These are phyloP conservation scores for Phalacrocorax carbo DNA, from an alignment of 2,113 vertebrate genomes.

Conservation along the genomic window DNA sequence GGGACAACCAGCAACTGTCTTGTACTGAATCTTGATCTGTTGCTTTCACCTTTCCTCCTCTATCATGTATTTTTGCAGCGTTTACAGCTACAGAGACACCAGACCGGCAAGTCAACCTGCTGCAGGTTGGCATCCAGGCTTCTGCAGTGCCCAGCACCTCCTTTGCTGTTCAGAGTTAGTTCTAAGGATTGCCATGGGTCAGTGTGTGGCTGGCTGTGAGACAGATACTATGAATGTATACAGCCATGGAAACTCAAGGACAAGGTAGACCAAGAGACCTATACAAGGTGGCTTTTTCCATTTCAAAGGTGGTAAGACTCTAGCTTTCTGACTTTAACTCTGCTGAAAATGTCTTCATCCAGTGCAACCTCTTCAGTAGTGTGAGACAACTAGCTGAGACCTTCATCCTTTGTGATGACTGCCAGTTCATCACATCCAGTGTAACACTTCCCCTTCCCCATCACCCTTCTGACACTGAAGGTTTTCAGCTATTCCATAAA, in stretches of 20 bases:
- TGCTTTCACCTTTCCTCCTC: background rate
- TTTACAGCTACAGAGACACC: background rate
- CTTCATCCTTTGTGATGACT: background rate
- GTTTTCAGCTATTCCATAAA: background rate
- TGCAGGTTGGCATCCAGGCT: background rate
- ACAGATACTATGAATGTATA: background rate
- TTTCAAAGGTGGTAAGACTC: background rate
- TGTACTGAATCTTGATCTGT: background rate
- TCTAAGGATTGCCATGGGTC: background rate
- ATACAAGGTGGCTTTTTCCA: background rate
- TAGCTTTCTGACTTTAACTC: background rate
- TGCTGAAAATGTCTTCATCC: background rate
- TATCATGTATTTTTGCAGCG: background rate
- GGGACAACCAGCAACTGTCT: conserved; percentile 8
- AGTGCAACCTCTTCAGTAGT: background rate
- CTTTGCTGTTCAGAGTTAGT: background rate
- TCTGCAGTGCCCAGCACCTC: background rate
- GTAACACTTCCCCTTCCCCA: background rate
- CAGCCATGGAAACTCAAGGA: background rate
- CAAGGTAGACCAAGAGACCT: background rate
- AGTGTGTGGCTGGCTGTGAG: background rate
- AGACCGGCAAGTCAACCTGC: background rate
- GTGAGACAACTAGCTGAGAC: background rate
- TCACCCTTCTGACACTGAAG: background rate
- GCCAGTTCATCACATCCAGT: background rate